Base-by-base conservation (phyloP, 2,113 vertebrate species). In the Periophthalmus modestus region DNA sequence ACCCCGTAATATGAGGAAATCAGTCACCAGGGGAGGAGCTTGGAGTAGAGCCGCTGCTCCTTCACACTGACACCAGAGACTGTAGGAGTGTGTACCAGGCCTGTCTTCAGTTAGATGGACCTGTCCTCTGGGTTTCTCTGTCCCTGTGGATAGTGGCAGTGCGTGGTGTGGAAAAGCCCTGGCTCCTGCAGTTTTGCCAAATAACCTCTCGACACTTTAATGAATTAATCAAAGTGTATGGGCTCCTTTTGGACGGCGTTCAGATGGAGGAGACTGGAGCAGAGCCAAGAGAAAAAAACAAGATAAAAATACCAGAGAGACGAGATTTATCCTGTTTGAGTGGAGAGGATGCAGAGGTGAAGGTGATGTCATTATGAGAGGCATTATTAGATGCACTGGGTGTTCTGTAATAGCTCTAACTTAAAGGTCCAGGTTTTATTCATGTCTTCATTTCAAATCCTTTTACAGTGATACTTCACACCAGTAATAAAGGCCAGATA, bases 261-360 rank as follows among this genome's bases (percentile, higher is more conserved):
- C 59, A 62, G 59, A 16, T 10, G 58, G 24, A 33, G 28, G 58
- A 24, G 58, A 7, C 58, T 61, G 59, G 59, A 62, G 59, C 59
- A 0, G 59, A 69, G 57, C 79, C 47, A 74, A 74, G 59, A 23
- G 63, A 2, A 55, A 21, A n/a, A 70, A 21, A 54, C 21, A 34
- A 28, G 28, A 16, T 10, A 2, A 62, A 18, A 62, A 34, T 61
- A 15, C 55, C 10, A 24, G 21, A 34, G 14, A 62, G 28, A 62
- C 6, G 54, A 43, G 54, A n/a, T 19, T 6, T n/a, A 21, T 57
- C n/a, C 18, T 3, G 54, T 21, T 21, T 28, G 23, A 59, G 58
- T 4, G 57, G 23, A 23, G 59, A 33, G 28, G 15, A 34, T 34
- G 7, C 24, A 34, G 14, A 9, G 28, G 59, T 34, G 59, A 28